Evolutionary conservation across 2,797 vertebrate genomes (phyloP).

Genomic region (Apodemus agrarius): DNA sequence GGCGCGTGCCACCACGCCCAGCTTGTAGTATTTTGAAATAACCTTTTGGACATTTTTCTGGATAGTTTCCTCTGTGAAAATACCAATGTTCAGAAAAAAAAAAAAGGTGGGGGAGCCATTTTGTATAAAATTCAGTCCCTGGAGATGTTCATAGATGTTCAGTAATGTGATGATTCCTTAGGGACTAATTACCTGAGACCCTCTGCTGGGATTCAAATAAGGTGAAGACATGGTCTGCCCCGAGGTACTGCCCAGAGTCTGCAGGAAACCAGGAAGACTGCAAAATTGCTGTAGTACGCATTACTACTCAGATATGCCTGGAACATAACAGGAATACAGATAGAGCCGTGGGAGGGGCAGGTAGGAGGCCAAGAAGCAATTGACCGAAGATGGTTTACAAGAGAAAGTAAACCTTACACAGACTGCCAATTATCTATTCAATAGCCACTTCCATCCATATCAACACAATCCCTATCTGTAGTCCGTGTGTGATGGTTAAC

Average conservation of each 20-base stretch:
- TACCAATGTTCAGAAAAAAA: constrained; percentile 47
- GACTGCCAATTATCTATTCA: background rate
- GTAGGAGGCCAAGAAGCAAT: background rate
- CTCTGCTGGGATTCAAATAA: background rate
- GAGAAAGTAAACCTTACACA: background rate
- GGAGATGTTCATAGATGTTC: constrained; percentile 35
- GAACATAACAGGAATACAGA: background rate
- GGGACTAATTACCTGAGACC: background rate
- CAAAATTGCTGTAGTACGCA: accelerated
- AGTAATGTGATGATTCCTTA: background rate
- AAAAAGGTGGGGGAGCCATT: background rate
- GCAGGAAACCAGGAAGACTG: background rate
- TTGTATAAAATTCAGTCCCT: constrained; percentile 35
- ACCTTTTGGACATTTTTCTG: constrained; percentile 68
- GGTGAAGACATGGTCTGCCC: background rate
- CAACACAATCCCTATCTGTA: background rate
- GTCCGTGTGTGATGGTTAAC: background rate
- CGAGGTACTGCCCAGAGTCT: background rate
- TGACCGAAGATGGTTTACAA: background rate
- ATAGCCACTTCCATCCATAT: background rate
- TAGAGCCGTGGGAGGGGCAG: background rate
- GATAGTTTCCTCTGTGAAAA: constrained; percentile 67
- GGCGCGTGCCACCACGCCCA: no score
- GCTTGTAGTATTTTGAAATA: constrained; percentile 53
- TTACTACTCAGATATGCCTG: background rate